These are phyloP conservation scores for Paedocypris micromegethes DNA, from an alignment of 2,797 vertebrate species.

Conservation along the genomic window DNA sequence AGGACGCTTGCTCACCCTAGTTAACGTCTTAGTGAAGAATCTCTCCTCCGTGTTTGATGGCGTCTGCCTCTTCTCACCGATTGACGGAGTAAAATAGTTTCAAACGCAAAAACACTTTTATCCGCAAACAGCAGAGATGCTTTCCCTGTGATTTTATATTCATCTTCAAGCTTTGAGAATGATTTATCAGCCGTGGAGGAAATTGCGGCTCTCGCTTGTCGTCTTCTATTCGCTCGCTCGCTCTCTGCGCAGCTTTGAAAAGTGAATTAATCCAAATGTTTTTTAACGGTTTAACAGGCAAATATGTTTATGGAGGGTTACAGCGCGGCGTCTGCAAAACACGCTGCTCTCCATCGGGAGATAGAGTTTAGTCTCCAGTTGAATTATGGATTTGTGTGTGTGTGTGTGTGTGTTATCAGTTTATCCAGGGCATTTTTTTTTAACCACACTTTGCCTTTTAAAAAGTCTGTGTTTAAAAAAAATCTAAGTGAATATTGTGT, in stretches of 20 bases:
- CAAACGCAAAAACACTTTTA: conserved; percentile 52
- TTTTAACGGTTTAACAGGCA: neutral
- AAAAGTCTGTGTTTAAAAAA: no score
- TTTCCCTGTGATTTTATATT: conserved; percentile 18
- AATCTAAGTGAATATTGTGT: no score
- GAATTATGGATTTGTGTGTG: neutral
- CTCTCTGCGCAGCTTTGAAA: neutral
- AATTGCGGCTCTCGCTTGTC: conserved; percentile 22
- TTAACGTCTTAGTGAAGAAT: conserved; percentile 72
- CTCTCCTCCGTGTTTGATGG: conserved; percentile 62
- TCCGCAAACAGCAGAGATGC: conserved; percentile 15
- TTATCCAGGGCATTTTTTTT: no score
- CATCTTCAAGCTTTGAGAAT: conserved; percentile 12
- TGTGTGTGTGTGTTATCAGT: no score
- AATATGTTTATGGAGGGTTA: neutral
- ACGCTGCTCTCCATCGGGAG: neutral
- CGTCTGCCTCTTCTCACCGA: conserved; percentile 58
- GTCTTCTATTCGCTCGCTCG: neutral
- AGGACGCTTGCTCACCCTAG: no score
- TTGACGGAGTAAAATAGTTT: conserved; percentile 55
- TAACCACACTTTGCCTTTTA: no score
- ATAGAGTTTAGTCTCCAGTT: neutral
- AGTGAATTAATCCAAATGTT: neutral
- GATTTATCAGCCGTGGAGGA: conserved; percentile 14
- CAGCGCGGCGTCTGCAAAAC: neutral